These are phyloP conservation scores for Cartodere bifasciata DNA, from an alignment of 2,888 invertebrate genomes.

Conservation along the genomic window DNA sequence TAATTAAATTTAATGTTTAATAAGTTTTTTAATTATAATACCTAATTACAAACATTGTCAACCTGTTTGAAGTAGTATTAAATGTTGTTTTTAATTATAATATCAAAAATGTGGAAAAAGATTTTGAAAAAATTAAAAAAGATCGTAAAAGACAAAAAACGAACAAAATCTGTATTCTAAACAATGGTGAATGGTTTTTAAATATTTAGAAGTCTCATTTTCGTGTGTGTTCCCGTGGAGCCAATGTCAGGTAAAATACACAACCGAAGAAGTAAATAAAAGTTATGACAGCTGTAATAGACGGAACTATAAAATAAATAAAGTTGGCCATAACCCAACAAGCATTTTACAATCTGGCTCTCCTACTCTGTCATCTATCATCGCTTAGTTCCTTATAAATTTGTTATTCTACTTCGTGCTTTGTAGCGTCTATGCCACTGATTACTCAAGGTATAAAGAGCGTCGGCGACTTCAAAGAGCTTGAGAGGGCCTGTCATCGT, in stretches of 20 bases:
- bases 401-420: slow-evolving; percentile 29
- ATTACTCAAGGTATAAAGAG: slow-evolving; percentile 19
- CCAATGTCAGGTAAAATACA: slow-evolving; percentile 23
- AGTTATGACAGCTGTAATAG: slow-evolving; percentile 32
- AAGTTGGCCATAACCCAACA: slow-evolving; percentile 22
- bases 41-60: no score
- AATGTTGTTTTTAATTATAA: no score
- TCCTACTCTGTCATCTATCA: slow-evolving; percentile 15
- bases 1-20: no score
- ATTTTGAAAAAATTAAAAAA: no score
- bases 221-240: no score
- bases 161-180: no score
- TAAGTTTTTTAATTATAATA: no score
- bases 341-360: slow-evolving; percentile 22
- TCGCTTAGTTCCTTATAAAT: slow-evolving; percentile 20
- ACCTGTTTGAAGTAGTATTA: no score
- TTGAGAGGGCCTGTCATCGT: slow-evolving; percentile 37
- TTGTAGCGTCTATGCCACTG: slow-evolving; percentile 33
- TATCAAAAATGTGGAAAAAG: no score
- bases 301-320: slow-evolving; percentile 31
- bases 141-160: no score
- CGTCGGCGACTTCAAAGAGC: slow-evolving; percentile 33
- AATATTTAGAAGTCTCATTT: no score
- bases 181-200: no score
- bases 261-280: slow-evolving; percentile 28